Conservation (phyloP, 92 coral and sea anemone genomes). For the Porites divaricata region DNA sequence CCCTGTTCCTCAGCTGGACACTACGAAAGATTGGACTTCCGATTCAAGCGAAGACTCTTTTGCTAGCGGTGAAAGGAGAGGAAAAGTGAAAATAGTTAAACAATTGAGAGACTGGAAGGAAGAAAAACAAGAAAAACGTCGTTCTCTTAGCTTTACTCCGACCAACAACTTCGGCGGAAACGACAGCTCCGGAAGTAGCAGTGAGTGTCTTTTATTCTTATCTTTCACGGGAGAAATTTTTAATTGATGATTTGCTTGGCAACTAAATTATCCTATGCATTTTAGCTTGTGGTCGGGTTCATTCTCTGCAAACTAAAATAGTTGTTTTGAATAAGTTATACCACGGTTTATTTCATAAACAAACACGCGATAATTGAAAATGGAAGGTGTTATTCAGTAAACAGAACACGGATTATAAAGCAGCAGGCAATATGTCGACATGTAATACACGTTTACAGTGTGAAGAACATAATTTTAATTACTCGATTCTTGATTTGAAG, state of each 20-base stretch:
- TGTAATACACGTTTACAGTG: not conserved
- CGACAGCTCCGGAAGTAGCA: conserved; percentile 47
- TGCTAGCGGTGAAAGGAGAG: conserved; percentile 54
- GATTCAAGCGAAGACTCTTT: conserved; percentile 81
- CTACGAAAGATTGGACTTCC: conserved; percentile 67
- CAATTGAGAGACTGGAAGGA: conserved; percentile 68
- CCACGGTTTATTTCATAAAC: conserved; percentile 9
- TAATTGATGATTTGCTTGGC: conserved; percentile 31
- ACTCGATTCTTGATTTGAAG: not conserved
- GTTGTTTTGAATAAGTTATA: not conserved
- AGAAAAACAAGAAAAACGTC: conserved; percentile 47
- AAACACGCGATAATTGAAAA: conserved; percentile 25
- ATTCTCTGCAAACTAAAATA: not conserved
- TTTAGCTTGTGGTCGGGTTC: conserved; percentile 21
- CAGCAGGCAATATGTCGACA: not conserved
- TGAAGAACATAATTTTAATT: not conserved
- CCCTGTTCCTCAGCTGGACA: conserved; percentile 69
- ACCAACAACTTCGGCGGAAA: conserved; percentile 22
- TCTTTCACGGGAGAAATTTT: conserved; percentile 1
- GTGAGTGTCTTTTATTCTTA: conserved; percentile 46
- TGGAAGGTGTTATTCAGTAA: not conserved
- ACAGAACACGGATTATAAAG: conserved; percentile 10
- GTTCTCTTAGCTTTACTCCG: conserved; percentile 46
- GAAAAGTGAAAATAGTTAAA: conserved; percentile 64
- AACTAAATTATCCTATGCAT: not conserved